Percentiles rank a stretch among this genome's conserved stretches.
These are phyloP conservation scores for Chionodraco myersi DNA, from an alignment of 2,113 vertebrate species.

Conservation along the genomic window DNA sequence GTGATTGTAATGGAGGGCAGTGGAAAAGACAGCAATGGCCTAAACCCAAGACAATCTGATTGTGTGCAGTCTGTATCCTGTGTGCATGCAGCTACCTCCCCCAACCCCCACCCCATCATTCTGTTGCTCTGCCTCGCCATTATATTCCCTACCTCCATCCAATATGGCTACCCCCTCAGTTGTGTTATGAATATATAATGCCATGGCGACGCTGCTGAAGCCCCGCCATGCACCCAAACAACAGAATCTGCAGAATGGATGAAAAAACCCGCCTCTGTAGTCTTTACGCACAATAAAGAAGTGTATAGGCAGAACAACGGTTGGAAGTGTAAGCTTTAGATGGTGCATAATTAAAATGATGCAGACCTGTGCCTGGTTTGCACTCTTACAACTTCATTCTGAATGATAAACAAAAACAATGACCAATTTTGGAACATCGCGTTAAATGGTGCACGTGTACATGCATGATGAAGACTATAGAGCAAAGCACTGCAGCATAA, in stretches of 20 bases:
- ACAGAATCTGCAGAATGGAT: conserved; percentile 20
- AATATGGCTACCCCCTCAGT: conserved; percentile 71
- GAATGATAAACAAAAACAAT: not conserved
- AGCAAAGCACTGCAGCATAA: conserved; percentile 76
- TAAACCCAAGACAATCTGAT: conserved; percentile 23
- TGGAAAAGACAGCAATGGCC: conserved; percentile 15
- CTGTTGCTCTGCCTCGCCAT: conserved; percentile 61
- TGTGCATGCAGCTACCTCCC: conserved; percentile 24
- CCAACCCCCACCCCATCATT: conserved; percentile 64
- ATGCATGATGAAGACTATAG: conserved; percentile 25
- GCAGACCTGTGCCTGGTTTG: not conserved
- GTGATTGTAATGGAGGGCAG: not conserved
- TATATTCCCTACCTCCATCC: conserved; percentile 67
- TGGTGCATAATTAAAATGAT: not conserved
- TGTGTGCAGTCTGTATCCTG: conserved; percentile 35
- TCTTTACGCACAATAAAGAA: conserved; percentile 18
- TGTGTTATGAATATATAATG: conserved; percentile 79
- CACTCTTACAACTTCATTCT: not conserved
- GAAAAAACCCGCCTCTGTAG: not conserved
- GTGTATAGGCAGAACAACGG: not conserved
- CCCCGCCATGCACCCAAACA: conserved; percentile 1
- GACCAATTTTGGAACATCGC: not conserved
- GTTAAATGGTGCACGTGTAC: conserved; percentile 27
- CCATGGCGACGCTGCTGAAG: conserved; percentile 25
- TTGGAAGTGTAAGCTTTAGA: not conserved